Evolutionary conservation across 2,888 invertebrate species (phyloP), one percentile per base, ranked within the genome.

Genomic region (Tridacna gigas): DNA sequence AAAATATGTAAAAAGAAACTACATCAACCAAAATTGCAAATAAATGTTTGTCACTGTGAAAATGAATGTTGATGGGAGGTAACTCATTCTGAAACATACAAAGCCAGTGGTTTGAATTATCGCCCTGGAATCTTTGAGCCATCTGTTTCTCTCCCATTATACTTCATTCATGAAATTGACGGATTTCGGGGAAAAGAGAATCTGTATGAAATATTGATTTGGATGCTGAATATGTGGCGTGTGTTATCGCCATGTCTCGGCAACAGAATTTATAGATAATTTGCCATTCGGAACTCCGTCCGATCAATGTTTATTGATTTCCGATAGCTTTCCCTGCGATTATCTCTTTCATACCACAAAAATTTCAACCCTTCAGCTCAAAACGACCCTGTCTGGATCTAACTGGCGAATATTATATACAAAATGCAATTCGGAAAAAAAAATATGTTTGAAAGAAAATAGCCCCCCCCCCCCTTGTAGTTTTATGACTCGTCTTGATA

Each of bases 261-360:
- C 71, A 18, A 51, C 47, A 71, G 71, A 71, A 47, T 71, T 71
- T 71, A 71, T 51, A 71, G 71, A 71, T 71, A 71, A 71, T 71
- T 71, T 71, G 51, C 71, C 71, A 71, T 71, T 71, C 71, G 71
- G 71, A 71, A 51, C 22, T 25, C 71, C 25, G 51, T 48, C 51
- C n/a, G 71, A 71, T 71, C 71, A 51, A 71, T 71, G 48, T 37
- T 37, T 26, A 71, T 71, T 51, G 71, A 71, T 71, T 71, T 51
- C 71, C 71, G 71, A 71, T 71, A 71, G 47, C 56, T 51, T 51
- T 37, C 22, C n/a, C 51, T 22, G 51, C 71, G 71, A 47, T 71
- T 71, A 71, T 71, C 71, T 26, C 51, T n/a, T 71, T 67, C 37
- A 28, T 22, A 71, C n/a, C 71, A 51, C 71, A 45, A 71, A 15